These are phyloP conservation scores for Microplitis deprimator DNA, from an alignment of 2,888 invertebrate species.

Conservation along the genomic window DNA sequence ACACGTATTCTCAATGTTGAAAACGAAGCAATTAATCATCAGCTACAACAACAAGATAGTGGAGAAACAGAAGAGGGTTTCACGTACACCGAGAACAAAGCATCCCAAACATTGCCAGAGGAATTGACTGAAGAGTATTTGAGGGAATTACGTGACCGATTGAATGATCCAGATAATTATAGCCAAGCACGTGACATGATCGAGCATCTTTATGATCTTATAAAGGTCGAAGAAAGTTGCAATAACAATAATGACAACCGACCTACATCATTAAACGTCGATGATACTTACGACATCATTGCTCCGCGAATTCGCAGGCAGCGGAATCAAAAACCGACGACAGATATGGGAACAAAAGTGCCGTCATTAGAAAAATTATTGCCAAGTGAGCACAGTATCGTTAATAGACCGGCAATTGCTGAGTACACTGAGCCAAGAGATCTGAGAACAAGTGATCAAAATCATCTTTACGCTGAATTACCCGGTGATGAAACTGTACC, in stretches of 20 bases:
- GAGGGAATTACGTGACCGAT: constrained; percentile 78
- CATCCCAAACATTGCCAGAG: constrained; percentile 82
- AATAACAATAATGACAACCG: constrained; percentile 73
- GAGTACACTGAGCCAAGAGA: constrained; percentile 73
- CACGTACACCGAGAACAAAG: constrained; percentile 74
- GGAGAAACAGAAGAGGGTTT: constrained; percentile 65
- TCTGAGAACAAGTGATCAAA: constrained; percentile 63
- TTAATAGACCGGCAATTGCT: constrained; percentile 61
- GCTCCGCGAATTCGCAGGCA: constrained; percentile 67
- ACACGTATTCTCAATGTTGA: constrained; percentile 74
- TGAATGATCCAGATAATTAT: constrained; percentile 82
- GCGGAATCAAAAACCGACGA: constrained; percentile 70
- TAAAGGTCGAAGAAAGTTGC: constrained; percentile 80
- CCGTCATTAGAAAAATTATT: constrained; percentile 76
- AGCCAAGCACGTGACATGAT: constrained; percentile 84
- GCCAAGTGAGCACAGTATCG: constrained; percentile 68
- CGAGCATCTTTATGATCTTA: constrained; percentile 82
- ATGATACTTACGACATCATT: constrained; percentile 76
- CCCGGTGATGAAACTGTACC: constrained; percentile 73
- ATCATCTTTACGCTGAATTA: constrained; percentile 78
- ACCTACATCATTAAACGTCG: constrained; percentile 48
- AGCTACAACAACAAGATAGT: constrained; percentile 32
- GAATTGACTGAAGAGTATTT: constrained; percentile 83
- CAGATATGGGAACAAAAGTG: constrained; percentile 75
- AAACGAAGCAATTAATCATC: constrained; percentile 51